Evolutionary conservation across 2,113 vertebrate species (phyloP), one percentile per base, ranked within the genome.

Genomic region (Lota lota): DNA sequence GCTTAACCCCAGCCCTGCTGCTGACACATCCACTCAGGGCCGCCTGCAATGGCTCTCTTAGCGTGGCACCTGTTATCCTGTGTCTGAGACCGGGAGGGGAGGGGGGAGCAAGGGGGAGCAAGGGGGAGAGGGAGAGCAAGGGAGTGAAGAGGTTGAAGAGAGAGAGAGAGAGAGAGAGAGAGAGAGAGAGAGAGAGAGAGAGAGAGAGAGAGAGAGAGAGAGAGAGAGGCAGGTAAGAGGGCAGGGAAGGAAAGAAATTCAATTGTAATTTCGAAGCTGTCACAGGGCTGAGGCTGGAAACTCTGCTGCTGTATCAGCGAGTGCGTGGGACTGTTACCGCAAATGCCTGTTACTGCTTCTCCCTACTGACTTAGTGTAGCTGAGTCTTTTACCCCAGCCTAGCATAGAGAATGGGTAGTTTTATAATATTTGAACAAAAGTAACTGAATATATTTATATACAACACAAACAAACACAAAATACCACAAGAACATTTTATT

Each of bases 191-290:
- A 10, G 36, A 10, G 36, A 10, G 36, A 10, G 36, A 10, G 36
- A 1, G 21, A 19, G 36, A 28, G 65, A 19, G 53, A 18, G 56
- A 17, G 74, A 33, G 62, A 61, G 64, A 54, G 28, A 22, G 33
- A 14, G 63, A 40, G 28, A 56, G 56, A 50, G 69, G 69, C 20
- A 64, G 72, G 70, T 73, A 78, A 75, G 63, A 70, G 77, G 59
- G 70, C 51, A n/a, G 20, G 76, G 75, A 87, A 75, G 71, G 78
- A 85, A 68, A 80, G 83, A 90, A 92, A 90, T 93, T 93, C 86
- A 89, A 91, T 93, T 93, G 92, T 90, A 89, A 92, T 92, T 93
- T 93, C 92, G 92, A 84, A 88, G 90, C 89, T 92, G 92, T 94
- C 87, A 84, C 88, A 90, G 79, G 84, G 85, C 84, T 90, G 64